These are phyloP conservation scores for Rhopalosiphum padi DNA, from an alignment of 1,140 invertebrate species.

Conservation along the genomic window DNA sequence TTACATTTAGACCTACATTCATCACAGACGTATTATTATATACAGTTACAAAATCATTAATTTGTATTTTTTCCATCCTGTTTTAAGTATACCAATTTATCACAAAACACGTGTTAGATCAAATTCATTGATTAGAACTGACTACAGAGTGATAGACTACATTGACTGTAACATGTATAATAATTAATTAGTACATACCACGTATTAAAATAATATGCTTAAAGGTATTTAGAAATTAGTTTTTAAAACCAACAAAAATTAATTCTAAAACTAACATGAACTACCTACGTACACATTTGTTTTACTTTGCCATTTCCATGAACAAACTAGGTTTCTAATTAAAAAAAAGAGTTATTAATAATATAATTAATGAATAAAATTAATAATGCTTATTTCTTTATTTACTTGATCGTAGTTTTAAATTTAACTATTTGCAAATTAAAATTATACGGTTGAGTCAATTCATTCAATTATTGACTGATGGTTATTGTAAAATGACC, in stretches of 20 bases:
- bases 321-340: neutral
- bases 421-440: neutral
- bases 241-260: neutral
- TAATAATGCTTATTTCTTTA: neutral
- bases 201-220: slow-evolving; percentile 3
- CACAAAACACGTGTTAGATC: neutral
- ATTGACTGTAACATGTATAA: neutral
- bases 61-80: neutral
- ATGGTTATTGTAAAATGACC: neutral
- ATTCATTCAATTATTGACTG: neutral
- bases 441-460: neutral
- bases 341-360: neutral
- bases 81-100: slow-evolving; percentile 3
- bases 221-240: slow-evolving; percentile 15
- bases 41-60: slow-evolving; percentile 21
- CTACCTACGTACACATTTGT: neutral
- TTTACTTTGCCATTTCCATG: neutral
- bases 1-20: slow-evolving; percentile 20
- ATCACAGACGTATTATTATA: neutral
- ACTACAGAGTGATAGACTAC: neutral
- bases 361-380: neutral
- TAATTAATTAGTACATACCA: neutral
- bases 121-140: neutral
- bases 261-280: neutral
- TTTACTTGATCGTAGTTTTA: neutral